Evolutionary conservation across 2,888 invertebrate species (phyloP).

Genomic region (Tenthredo notha): DNA sequence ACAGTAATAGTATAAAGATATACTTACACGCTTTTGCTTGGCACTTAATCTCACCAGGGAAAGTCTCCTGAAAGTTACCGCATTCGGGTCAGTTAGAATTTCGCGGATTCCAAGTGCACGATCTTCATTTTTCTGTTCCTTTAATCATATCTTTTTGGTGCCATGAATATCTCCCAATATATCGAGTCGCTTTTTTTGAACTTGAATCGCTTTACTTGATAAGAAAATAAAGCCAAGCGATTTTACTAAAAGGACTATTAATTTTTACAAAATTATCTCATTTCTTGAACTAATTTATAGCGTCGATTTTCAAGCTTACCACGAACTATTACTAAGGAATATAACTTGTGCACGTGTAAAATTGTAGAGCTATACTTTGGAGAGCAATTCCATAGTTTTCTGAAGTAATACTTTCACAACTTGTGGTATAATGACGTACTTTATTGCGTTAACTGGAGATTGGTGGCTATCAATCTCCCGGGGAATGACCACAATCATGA

Average conservation of each 20-base stretch:
- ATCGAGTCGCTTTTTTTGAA: background rate
- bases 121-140: background rate
- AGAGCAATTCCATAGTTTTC: slow-evolving; percentile 28
- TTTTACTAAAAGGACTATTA: background rate
- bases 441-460: slow-evolving; percentile 13
- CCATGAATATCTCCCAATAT: background rate
- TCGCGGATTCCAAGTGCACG: background rate
- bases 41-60: slow-evolving; percentile 40
- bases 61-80: slow-evolving; percentile 29
- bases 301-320: background rate
- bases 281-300: background rate
- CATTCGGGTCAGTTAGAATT: slow-evolving; percentile 34
- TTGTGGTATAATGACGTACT: slow-evolving; percentile 30
- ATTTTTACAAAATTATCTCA: background rate
- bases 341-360: background rate
- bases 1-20: slow-evolving; percentile 16
- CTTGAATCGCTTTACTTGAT: background rate
- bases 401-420: slow-evolving; percentile 35
- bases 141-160: background rate
- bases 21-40: slow-evolving; percentile 25
- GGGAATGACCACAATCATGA: slow-evolving; percentile 16
- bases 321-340: background rate
- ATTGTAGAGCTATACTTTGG: slow-evolving; percentile 7
- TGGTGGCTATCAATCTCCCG: slow-evolving; percentile 11
- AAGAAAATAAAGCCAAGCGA: background rate